Evolutionary conservation across 2,888 invertebrate species (phyloP), one percentile per base, ranked within the genome.

Genomic region (Megamerina dolium): DNA sequence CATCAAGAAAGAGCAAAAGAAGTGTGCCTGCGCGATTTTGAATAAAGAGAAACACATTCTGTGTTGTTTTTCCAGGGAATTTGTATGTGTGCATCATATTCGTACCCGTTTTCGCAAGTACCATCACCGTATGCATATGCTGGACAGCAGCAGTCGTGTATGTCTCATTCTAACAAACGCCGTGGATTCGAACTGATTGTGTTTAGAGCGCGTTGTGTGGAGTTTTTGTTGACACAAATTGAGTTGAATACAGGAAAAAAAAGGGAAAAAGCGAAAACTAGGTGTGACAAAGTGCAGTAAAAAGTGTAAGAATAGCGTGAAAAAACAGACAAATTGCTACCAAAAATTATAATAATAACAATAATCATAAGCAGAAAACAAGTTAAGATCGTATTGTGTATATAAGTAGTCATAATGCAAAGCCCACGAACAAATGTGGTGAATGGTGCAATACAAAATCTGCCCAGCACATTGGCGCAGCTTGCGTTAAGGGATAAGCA

Each of bases 401-500:
- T n/a, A n/a, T n/a, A n/a, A n/a, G n/a, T n/a, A n/a, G n/a, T n/a
- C n/a, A 23, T 54, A 56, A 63, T 48, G 45, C 52, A 54, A 53
- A 65, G 65, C 56, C 65, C 65, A 56, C 57, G 65, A 56, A 56
- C 65, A 47, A 65, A 64, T 54, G 55, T 54, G 32, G 50, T 54
- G 43, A 55, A 57, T 48, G 42, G 41, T n/a, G 55, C 56, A 47
- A 57, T 52, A 44, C 54, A 54, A 39, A 52, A 40, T 26, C 50
- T 49, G 48, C 55, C 40, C 41, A 43, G 55, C 45, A 61, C 64
- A 46, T 45, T 62, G 59, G 64, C 63, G 44, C 62, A 63, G 46
- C 55, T 65, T 51, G 63, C 64, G 35, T 46, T 65, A 49, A 57
- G 63, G 52, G 65, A 63, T 52, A 64, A 64, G 57, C 63, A 60